These are phyloP conservation scores for Atrina japonica DNA, from an alignment of 2,888 invertebrate species.

Conservation along the genomic window DNA sequence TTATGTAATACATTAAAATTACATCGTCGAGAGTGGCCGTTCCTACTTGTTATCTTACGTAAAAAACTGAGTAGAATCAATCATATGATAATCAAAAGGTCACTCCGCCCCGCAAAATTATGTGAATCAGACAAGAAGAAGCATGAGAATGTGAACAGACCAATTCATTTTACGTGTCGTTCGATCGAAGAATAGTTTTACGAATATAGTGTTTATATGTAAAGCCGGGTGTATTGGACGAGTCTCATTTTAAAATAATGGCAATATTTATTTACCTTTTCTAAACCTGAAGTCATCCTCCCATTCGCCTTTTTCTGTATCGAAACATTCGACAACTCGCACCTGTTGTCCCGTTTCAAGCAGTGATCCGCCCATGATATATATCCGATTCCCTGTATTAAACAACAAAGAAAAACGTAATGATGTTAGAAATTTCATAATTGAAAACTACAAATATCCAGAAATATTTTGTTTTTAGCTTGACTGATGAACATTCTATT, in stretches of 20 bases:
- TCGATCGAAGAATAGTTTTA: too few species aligned
- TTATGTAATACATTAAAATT: too few species aligned
- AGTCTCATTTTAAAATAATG: too few species aligned
- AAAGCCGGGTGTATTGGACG: background rate
- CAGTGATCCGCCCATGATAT: constrained; percentile 67
- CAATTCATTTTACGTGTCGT: too few species aligned
- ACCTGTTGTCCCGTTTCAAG: constrained; percentile 68
- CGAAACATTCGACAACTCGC: constrained; percentile 61
- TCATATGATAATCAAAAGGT: too few species aligned
- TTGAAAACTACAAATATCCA: background rate
- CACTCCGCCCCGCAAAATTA: too few species aligned
- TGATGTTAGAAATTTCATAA: background rate
- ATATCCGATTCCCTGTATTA: constrained; percentile 62
- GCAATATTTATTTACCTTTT: constrained; percentile 67
- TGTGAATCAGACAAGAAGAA: too few species aligned
- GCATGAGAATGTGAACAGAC: too few species aligned
- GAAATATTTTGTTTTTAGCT: background rate
- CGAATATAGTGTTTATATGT: background rate
- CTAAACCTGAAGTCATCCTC: constrained; percentile 69
- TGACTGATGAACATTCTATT: background rate
- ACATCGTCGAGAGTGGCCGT: too few species aligned
- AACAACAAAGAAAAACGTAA: background rate
- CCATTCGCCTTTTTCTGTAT: constrained; percentile 64
- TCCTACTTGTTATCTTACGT: too few species aligned
- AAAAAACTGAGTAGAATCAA: too few species aligned